Base-by-base conservation (phyloP, 1,140 invertebrate species). In the Drosophila asahinai region DNA sequence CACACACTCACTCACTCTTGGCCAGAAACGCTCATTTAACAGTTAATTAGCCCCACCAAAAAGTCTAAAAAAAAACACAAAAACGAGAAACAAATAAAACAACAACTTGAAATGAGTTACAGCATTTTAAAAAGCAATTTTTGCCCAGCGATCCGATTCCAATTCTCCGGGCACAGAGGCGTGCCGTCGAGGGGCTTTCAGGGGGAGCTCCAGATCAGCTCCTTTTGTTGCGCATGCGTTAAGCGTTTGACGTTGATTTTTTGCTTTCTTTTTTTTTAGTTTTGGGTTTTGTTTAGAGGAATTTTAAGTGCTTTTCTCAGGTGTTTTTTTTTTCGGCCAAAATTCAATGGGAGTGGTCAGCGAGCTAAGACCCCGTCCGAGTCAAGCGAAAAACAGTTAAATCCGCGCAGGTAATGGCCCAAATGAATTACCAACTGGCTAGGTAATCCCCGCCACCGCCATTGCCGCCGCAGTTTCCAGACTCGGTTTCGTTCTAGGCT, bases 171-270 rank as follows among this genome's bases (percentile, higher is more conserved):
- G 25, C 14, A 3, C 27, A 72, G 43, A 8, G 47, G 54, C 40
- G 62, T 52, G 38, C 15, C 19, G n/a, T n/a, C 19, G 0, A 38
- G 25, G 17, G 27, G 9, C 30, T 64, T 33, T 5, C 2, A 6
- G 5, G 14, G 25, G 17, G 36, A 2, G 3, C 5, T 3, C n/a
- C 14, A 15, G 3, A 30, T 5, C 68, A 30, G 12, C 68, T 68
- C 70, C 71, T 76, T 86, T 86, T 86, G 76, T 74, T 86, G 83
- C 79, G 83, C 83, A 65, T 86, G 83, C 83, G 83, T 86, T 60
- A 67, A 73, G 59, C 70, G 66, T 80, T 86, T 82, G 83, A 71
- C 76, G 76, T 54, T 59, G 47, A 71, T 49, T 75, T 77, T 68
- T 43, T 25, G 54, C 58, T 42, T 61, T 45, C 30, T 30, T n/a